Percentiles rank a stretch among this genome's conserved stretches.
Evolutionary conservation across 2,113 vertebrate species (phyloP).

Genomic region (Pygoscelis antarcticus): DNA sequence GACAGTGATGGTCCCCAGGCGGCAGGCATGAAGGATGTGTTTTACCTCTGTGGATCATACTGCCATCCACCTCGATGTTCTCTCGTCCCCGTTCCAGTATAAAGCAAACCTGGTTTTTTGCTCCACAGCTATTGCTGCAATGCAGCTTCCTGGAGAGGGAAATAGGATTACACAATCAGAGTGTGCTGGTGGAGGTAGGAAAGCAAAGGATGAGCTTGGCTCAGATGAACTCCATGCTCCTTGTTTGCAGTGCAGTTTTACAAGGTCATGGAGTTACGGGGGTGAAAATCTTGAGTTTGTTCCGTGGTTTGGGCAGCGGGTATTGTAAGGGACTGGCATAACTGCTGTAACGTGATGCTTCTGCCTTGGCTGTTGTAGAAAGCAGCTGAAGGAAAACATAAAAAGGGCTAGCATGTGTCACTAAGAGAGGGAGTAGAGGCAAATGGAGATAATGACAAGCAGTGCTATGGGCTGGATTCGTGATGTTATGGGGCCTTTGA

Average conservation of each 20-base stretch:
- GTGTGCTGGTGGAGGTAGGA: neutral
- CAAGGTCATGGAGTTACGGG: neutral
- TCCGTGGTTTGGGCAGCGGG: neutral
- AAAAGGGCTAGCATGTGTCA: neutral
- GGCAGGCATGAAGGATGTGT: neutral
- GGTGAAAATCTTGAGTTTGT: neutral
- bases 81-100: neutral
- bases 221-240: neutral
- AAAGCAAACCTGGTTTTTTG: slow-evolving; percentile 13
- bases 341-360: neutral
- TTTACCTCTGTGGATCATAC: neutral
- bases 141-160: slow-evolving; percentile 41
- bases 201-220: neutral
- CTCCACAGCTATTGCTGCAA: slow-evolving; percentile 42
- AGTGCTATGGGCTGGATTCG: neutral
- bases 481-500: neutral
- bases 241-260: neutral
- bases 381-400: neutral
- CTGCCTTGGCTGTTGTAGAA: neutral
- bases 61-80: neutral
- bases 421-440: neutral
- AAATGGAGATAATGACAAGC: neutral
- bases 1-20: accelerated
- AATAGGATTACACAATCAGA: slow-evolving; percentile 16
- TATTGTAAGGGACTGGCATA: neutral